Evolutionary conservation across 2,888 invertebrate genomes (phyloP).

Genomic region (Automeris io): DNA sequence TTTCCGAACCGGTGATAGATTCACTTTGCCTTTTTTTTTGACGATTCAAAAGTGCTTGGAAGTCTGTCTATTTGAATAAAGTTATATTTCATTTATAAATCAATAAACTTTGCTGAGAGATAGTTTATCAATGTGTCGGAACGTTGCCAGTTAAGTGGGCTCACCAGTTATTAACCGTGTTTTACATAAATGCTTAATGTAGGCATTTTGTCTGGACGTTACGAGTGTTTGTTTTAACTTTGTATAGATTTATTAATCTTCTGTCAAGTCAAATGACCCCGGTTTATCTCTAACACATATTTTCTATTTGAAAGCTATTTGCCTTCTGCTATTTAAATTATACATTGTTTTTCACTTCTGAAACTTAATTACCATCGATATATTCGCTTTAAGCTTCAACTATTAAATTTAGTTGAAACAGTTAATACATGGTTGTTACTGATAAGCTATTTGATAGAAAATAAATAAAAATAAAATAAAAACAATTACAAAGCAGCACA

Average conservation of each 20-base stretch:
- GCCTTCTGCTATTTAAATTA: constrained; percentile 1
- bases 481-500: too few species aligned
- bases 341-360: too few species aligned
- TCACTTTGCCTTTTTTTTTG: too few species aligned
- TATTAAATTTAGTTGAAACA: too few species aligned
- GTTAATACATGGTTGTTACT: too few species aligned
- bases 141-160: constrained; percentile 17
- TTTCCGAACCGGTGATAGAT: too few species aligned
- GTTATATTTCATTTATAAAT: constrained; percentile 29
- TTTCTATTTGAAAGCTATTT: constrained; percentile 1
- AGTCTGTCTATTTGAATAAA: too few species aligned
- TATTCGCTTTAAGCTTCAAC: too few species aligned
- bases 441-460: too few species aligned
- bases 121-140: constrained; percentile 14
- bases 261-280: constrained; percentile 3
- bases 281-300: background rate
- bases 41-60: too few species aligned
- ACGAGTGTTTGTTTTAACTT: constrained; percentile 9
- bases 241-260: constrained; percentile 4
- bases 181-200: constrained; percentile 54
- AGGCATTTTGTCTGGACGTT: constrained; percentile 21
- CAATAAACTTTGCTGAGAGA: constrained; percentile 10
- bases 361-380: too few species aligned
- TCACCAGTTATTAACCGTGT: constrained; percentile 27
- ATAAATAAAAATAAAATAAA: too few species aligned